These are phyloP conservation scores for Egretta garzetta DNA, from an alignment of 2,113 vertebrate species.

Conservation along the genomic window DNA sequence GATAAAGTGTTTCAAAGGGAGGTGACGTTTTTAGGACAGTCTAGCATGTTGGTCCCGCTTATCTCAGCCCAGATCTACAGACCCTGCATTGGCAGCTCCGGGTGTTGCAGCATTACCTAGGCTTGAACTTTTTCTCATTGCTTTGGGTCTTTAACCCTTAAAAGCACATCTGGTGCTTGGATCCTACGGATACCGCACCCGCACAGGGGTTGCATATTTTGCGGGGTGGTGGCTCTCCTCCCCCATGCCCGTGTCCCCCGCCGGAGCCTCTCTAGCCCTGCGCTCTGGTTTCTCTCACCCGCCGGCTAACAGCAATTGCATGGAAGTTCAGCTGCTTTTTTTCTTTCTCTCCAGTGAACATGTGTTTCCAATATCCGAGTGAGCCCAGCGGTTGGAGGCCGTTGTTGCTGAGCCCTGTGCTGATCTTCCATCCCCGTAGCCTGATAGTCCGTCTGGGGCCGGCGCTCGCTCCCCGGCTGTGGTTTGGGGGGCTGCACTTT, in stretches of 20 bases:
- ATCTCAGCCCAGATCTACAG: background rate
- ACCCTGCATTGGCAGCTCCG: background rate
- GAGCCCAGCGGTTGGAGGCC: background rate
- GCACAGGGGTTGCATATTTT: rapidly evolving
- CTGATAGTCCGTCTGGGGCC: background rate
- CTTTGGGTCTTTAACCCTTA: background rate
- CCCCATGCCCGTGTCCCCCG: background rate
- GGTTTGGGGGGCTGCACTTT: background rate
- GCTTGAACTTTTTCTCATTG: background rate
- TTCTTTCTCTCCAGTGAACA: constrained; percentile 48
- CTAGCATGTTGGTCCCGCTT: background rate
- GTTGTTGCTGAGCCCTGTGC: background rate
- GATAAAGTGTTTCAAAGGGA: background rate
- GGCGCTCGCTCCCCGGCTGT: rapidly evolving
- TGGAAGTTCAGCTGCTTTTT: constrained; percentile 33
- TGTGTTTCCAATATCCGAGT: constrained; percentile 69
- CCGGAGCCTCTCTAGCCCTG: background rate
- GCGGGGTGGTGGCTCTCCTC: background rate
- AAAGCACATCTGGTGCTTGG: rapidly evolving
- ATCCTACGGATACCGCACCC: background rate
- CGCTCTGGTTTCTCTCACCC: constrained; percentile 61
- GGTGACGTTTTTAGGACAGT: background rate
- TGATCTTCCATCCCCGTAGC: background rate
- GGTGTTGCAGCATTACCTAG: background rate
- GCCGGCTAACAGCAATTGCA: constrained; percentile 2